Evolutionary conservation across 2,797 vertebrate genomes (phyloP).

Genomic region (Valencia hispanica): DNA sequence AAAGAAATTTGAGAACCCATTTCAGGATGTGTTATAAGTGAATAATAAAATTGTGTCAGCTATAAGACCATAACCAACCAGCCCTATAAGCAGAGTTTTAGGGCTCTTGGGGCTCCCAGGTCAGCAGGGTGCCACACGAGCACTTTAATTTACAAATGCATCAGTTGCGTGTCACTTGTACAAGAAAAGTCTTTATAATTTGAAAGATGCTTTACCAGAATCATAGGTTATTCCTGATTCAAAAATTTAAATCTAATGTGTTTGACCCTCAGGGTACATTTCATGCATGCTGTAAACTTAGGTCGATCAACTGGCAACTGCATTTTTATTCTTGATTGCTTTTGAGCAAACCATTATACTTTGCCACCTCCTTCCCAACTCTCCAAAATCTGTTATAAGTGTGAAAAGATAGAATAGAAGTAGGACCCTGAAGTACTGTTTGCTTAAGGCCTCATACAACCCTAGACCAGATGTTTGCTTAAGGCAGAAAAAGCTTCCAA

Average conservation of each 20-base stretch:
- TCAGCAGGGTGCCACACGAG: not conserved
- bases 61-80: not conserved
- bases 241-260: not conserved
- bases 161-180: not conserved
- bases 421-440: not conserved
- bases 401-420: not conserved
- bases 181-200: not conserved
- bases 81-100: not conserved
- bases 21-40: constrained; percentile 33
- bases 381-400: not conserved
- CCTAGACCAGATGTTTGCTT: constrained; percentile 19
- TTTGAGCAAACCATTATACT: not conserved
- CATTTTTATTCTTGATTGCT: not conserved
- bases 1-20: constrained; percentile 29
- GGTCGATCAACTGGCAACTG: not conserved
- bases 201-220: not conserved
- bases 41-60: constrained; percentile 47
- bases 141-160: not conserved
- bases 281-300: not conserved
- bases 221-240: not conserved
- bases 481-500: constrained; percentile 22
- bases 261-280: not conserved
- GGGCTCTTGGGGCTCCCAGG: not conserved
- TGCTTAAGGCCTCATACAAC: not conserved
- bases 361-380: not conserved